These are phyloP conservation scores for Pristionchus mayeri DNA, from an alignment of 2,888 invertebrate genomes.

Conservation along the genomic window DNA sequence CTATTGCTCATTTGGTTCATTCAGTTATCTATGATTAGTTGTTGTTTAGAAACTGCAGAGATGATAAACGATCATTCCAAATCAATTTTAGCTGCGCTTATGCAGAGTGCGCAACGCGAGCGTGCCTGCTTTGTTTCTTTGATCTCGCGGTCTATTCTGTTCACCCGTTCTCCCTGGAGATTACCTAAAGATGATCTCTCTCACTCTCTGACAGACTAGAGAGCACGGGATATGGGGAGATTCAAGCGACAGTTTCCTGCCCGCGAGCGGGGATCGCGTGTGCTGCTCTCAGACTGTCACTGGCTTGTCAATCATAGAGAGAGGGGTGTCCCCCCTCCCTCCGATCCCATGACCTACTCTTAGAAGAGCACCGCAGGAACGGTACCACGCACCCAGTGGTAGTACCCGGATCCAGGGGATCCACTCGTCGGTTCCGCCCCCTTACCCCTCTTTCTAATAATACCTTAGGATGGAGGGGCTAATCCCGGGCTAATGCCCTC, in stretches of 20 bases:
- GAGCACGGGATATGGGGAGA: background rate
- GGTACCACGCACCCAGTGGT: background rate
- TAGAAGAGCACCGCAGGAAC: background rate
- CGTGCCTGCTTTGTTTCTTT: too few relatives aligned
- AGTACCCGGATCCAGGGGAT: background rate
- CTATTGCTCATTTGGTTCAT: too few relatives aligned
- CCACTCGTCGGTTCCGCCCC: background rate
- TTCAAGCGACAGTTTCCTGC: background rate
- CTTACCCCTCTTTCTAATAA: constrained; percentile 1
- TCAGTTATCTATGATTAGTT: too few relatives aligned
- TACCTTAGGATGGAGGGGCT: constrained; percentile 13
- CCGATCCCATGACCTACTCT: too few relatives aligned
- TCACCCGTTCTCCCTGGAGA: too few relatives aligned
- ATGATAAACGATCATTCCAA: background rate
- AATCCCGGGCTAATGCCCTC: constrained; percentile 23
- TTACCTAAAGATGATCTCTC: too few relatives aligned
- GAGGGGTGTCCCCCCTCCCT: background rate
- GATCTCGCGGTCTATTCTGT: too few relatives aligned
- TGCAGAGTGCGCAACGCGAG: too few relatives aligned
- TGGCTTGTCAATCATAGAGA: background rate
- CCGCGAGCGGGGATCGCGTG: background rate
- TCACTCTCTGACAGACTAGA: background rate
- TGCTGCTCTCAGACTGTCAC: background rate
- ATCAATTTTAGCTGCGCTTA: too few relatives aligned
- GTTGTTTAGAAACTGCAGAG: too few relatives aligned